Conservation (phyloP, 2,113 vertebrate species). For the Gasterosteus nipponicus region DNA sequence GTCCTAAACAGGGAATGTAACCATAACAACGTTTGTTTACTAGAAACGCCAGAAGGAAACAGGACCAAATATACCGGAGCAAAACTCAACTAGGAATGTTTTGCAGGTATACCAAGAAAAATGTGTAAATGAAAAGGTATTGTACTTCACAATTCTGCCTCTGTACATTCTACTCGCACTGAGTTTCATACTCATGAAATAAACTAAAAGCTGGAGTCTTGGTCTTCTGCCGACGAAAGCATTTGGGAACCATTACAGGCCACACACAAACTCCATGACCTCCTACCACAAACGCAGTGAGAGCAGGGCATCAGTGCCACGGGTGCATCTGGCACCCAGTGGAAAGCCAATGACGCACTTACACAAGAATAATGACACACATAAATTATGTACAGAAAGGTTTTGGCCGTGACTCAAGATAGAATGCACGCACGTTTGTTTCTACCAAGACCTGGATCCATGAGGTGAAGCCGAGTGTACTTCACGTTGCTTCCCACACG, state of each 20-base stretch:
- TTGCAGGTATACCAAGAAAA: neutral
- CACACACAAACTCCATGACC: conserved; percentile 56
- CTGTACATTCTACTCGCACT: too few species aligned
- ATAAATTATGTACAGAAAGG: conserved; percentile 15
- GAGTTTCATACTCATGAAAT: too few species aligned
- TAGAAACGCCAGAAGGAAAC: neutral
- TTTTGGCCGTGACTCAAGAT: conserved; percentile 17
- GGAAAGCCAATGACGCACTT: conserved; percentile 4
- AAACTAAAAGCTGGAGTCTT: neutral
- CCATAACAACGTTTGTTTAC: neutral
- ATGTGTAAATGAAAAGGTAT: neutral
- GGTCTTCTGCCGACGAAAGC: conserved; percentile 18
- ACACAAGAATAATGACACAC: conserved; percentile 2
- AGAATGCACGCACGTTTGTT: conserved; percentile 16
- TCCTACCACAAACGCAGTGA: conserved; percentile 35
- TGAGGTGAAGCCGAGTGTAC: conserved; percentile 20
- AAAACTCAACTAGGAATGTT: neutral
- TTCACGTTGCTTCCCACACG: conserved; percentile 24
- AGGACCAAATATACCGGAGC: neutral
- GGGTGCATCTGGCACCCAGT: conserved; percentile 55
- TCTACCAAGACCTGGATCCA: conserved; percentile 17
- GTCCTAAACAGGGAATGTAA: neutral
- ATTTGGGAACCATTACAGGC: conserved; percentile 62
- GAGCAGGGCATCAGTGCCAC: conserved; percentile 25
- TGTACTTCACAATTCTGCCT: neutral